These are phyloP conservation scores for Catotricha subobsoleta DNA, from an alignment of 2,888 invertebrate species.

Conservation along the genomic window DNA sequence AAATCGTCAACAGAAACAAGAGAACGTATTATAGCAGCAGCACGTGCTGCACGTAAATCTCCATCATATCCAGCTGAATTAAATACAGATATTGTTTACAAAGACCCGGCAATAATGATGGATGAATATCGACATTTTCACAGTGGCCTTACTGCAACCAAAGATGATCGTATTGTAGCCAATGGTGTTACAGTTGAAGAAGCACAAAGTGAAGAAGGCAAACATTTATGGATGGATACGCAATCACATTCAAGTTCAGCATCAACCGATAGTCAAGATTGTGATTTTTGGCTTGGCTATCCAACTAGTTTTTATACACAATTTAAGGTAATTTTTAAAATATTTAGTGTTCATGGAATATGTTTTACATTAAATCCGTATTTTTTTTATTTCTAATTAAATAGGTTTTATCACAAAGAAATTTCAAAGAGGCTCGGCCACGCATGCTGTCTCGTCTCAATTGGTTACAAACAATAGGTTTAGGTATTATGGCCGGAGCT, in stretches of 20 bases:
- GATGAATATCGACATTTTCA: conserved; percentile 10
- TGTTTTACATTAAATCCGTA: no score
- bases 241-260: conserved; percentile 51
- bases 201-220: conserved; percentile 25
- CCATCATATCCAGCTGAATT: conserved; percentile 40
- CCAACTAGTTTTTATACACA: conserved; percentile 66
- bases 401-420: conserved; percentile 49
- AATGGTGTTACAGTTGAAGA: conserved; percentile 7
- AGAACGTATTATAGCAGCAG: conserved; percentile 47
- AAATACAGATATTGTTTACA: conserved; percentile 16
- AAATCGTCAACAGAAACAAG: conserved; percentile 48
- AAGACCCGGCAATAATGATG: conserved; percentile 8
- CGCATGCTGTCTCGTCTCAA: conserved; percentile 59
- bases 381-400: no score
- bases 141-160: conserved; percentile 6
- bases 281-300: conserved; percentile 47
- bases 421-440: conserved; percentile 56
- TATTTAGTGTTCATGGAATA: no score
- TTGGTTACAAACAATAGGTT: conserved; percentile 55
- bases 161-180: conserved; percentile 8
- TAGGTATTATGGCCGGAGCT: conserved; percentile 53
- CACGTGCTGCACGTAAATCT: conserved; percentile 39
- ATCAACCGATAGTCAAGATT: conserved; percentile 36
- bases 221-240: conserved; percentile 49
- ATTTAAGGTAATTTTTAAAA: conserved; percentile 40